These are phyloP conservation scores for Tiphia femorata DNA, from an alignment of 2,888 invertebrate species.

Conservation along the genomic window DNA sequence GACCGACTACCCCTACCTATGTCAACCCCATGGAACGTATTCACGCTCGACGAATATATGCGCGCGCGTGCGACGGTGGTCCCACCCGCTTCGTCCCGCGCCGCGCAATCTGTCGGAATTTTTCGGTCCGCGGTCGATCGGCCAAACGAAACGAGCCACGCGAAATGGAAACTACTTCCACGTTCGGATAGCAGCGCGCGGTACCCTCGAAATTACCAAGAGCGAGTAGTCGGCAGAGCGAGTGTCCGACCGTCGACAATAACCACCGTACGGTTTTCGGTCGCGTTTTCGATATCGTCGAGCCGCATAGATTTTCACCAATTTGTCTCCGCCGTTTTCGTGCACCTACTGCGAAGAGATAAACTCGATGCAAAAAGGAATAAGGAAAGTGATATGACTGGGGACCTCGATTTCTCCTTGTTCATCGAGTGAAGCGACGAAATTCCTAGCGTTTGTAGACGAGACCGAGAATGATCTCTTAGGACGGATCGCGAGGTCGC, in stretches of 20 bases:
- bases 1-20: too few species aligned
- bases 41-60: too few species aligned
- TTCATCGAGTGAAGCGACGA: too few species aligned
- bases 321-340: conserved; percentile 18
- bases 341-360: conserved; percentile 17
- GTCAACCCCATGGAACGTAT: too few species aligned
- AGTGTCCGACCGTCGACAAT: conserved; percentile 19
- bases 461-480: too few species aligned
- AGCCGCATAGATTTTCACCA: conserved; percentile 8
- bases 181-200: conserved; percentile 5
- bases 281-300: conserved; percentile 8
- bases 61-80: background rate
- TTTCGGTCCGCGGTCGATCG: conserved; percentile 11
- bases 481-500: too few species aligned
- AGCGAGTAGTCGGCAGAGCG: too few species aligned
- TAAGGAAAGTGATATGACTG: too few species aligned
- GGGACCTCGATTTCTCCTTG: too few species aligned
- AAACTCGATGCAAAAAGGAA: too few species aligned
- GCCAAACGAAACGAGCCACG: conserved; percentile 15
- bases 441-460: too few species aligned
- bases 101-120: conserved; percentile 4
- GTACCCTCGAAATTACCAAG: conserved; percentile 26
- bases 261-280: conserved; percentile 10
- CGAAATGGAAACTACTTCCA: conserved; percentile 22
- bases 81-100: background rate